phyloP scores from a whole-genome alignment of 2,888 invertebrate species.

The Sthenelais limicola region DNA sequence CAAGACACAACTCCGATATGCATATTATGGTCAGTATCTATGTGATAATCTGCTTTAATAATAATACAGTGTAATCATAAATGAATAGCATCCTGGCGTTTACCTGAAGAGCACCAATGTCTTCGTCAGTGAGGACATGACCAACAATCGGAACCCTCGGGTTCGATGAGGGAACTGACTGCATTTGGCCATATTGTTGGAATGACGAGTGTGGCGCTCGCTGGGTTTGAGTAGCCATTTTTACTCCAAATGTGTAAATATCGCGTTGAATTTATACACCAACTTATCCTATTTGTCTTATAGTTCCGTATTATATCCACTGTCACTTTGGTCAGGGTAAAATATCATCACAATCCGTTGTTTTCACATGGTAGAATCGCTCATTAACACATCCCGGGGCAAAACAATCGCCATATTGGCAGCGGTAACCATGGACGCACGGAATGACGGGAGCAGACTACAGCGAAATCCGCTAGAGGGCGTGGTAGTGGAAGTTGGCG shows the following conservation, averaged over 20 bases:
- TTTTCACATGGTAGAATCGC: neutral
- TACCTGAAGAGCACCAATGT: conserved; percentile 66
- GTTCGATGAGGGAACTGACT: conserved; percentile 20
- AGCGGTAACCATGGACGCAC: conserved; percentile 34
- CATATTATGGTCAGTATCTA: too few relatives aligned
- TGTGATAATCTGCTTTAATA: too few relatives aligned
- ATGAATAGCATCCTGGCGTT: too few relatives aligned
- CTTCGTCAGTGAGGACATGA: conserved; percentile 70
- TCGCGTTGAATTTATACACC: neutral
- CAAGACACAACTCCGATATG: too few relatives aligned
- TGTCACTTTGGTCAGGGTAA: neutral
- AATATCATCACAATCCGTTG: neutral
- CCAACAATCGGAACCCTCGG: conserved; percentile 63
- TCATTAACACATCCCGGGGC: neutral
- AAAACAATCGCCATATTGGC: conserved; percentile 45
- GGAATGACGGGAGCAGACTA: too few relatives aligned
- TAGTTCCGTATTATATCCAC: neutral
- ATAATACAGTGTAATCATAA: too few relatives aligned
- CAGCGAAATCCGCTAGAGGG: too few relatives aligned
- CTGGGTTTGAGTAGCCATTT: conserved; percentile 36
- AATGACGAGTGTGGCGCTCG: conserved; percentile 14
- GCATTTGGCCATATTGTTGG: conserved; percentile 19
- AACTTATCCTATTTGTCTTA: neutral
- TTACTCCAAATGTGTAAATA: too few relatives aligned
- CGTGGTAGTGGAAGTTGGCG: too few relatives aligned